Percentiles rank a stretch among this genome's conserved stretches.
phyloP scores from a whole-genome alignment of 2,888 invertebrate species.

The Phaedon cochleariae region DNA sequence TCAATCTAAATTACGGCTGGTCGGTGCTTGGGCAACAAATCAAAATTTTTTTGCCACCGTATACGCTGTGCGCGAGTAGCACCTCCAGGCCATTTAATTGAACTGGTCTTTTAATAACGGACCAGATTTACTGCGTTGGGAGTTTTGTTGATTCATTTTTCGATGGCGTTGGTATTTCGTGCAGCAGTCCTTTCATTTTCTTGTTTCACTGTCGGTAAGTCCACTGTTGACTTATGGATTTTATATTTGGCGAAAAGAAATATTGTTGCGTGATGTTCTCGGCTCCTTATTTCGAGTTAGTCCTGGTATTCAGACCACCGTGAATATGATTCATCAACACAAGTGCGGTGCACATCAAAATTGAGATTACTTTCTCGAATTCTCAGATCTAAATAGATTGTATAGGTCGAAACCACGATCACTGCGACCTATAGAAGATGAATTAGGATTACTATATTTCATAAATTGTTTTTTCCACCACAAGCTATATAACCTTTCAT shows the following conservation, averaged over 20 bases:
- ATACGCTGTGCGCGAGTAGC: conserved; percentile 36
- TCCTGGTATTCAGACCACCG: too few relatives aligned
- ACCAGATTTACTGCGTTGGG: conserved; percentile 24
- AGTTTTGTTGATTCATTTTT: conserved; percentile 28
- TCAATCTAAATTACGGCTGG: conserved; percentile 33
- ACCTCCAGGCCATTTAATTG: conserved; percentile 40
- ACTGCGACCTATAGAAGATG: too few relatives aligned
- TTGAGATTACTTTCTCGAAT: too few relatives aligned
- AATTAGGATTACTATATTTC: too few relatives aligned
- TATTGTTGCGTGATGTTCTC: too few relatives aligned
- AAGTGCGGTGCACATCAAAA: too few relatives aligned
- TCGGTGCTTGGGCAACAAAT: conserved; percentile 36
- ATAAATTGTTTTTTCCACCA: too few relatives aligned
- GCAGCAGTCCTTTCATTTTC: conserved; percentile 7
- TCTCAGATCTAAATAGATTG: too few relatives aligned
- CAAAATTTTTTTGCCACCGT: conserved; percentile 40
- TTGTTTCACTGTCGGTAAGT: not conserved
- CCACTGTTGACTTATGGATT: not conserved
- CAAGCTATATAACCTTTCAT: too few relatives aligned
- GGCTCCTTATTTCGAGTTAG: too few relatives aligned
- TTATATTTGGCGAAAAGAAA: not conserved
- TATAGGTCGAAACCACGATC: too few relatives aligned
- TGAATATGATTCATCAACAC: too few relatives aligned
- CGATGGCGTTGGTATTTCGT: conserved; percentile 8
- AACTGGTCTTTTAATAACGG: conserved; percentile 35